These are phyloP conservation scores for Porites australiensis DNA, from an alignment of 64 coral and sea anemone species.

Conservation along the genomic window DNA sequence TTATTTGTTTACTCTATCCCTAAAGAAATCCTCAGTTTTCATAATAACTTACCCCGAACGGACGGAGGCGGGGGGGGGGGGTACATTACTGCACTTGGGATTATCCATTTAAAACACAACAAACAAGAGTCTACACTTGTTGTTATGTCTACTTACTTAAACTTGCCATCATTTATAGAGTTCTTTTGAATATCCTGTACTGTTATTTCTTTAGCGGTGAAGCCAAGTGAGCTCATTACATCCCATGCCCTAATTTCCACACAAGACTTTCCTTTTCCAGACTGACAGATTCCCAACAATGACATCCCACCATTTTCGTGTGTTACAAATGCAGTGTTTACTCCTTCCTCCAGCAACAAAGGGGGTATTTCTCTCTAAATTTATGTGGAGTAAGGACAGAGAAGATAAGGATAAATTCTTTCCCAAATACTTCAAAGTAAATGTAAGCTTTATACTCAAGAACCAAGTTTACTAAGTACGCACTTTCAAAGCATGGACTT, in stretches of 20 bases:
- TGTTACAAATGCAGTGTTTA: slow-evolving; percentile 61
- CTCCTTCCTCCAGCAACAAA: slow-evolving; percentile 77
- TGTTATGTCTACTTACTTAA: slow-evolving; percentile 69
- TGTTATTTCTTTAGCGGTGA: slow-evolving; percentile 78
- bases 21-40: too few species aligned
- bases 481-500: slow-evolving; percentile 82
- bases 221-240: slow-evolving; percentile 80
- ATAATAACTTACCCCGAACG: too few species aligned
- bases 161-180: slow-evolving; percentile 83
- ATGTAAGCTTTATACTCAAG: background rate
- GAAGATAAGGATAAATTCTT: background rate
- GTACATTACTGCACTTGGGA: too few species aligned
- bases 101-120: too few species aligned
- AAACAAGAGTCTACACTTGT: too few species aligned
- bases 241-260: slow-evolving; percentile 90
- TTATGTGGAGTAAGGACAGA: background rate
- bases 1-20: too few species aligned
- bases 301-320: slow-evolving; percentile 72
- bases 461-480: background rate
- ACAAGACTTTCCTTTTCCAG: slow-evolving; percentile 76
- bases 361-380: slow-evolving; percentile 81
- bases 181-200: slow-evolving; percentile 79
- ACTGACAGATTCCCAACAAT: slow-evolving; percentile 42
- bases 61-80: too few species aligned
- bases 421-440: too few species aligned